Percentiles rank a stretch among this genome's conserved stretches.
Evolutionary conservation across 2,888 invertebrate genomes (phyloP).

Genomic region (Ophion ventricosus): DNA sequence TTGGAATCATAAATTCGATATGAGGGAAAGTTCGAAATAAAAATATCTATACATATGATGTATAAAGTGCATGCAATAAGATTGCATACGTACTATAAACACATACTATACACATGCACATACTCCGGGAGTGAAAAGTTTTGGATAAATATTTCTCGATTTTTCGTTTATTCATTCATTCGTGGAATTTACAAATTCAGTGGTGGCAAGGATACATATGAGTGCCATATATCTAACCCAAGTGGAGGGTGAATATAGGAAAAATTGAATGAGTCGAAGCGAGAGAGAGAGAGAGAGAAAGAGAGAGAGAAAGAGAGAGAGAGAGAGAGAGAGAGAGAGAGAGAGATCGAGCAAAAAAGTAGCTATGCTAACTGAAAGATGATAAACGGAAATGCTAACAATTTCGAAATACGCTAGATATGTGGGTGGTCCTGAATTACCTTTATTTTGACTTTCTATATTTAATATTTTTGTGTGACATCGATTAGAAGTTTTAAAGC

Average conservation of each 20-base stretch:
- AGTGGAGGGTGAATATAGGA: constrained; percentile 9
- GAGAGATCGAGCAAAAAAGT: too few species aligned
- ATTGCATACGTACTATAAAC: background rate
- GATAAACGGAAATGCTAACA: too few species aligned
- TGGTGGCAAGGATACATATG: constrained; percentile 19
- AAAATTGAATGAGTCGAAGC: background rate
- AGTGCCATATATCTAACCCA: background rate
- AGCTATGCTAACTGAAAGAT: too few species aligned
- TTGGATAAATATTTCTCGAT: constrained; percentile 42
- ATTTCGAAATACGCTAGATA: too few species aligned
- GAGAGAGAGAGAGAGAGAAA: background rate
- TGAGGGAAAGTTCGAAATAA: constrained; percentile 3
- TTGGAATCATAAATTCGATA: constrained; percentile 30
- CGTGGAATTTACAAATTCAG: constrained; percentile 18
- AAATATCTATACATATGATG: constrained; percentile 1
- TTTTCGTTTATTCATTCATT: constrained; percentile 37
- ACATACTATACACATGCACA: background rate
- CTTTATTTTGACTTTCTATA: too few species aligned
- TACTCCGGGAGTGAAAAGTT: constrained; percentile 3
- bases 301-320: too few species aligned
- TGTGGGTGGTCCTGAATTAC: too few species aligned
- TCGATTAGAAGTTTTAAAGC: too few species aligned
- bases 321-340: too few species aligned
- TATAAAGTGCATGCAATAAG: constrained; percentile 1
- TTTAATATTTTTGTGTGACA: too few species aligned